Conservation (phyloP, 2,113 vertebrate species). For the Blennius ocellaris region DNA sequence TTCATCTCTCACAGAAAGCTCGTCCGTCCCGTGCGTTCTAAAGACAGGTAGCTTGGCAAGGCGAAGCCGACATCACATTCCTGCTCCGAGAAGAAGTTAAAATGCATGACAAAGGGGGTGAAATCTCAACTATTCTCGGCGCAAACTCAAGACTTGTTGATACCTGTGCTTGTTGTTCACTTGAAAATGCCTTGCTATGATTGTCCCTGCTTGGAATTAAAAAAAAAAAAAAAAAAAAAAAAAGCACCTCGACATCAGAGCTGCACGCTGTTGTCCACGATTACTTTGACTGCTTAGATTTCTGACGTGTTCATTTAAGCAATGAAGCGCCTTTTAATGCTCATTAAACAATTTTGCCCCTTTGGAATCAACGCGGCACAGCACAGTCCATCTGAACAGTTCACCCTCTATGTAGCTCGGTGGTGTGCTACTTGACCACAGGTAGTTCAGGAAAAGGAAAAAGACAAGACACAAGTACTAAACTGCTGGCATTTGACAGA, state of each 20-base stretch:
- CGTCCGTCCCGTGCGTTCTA: slow-evolving; percentile 14
- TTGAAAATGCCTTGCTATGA: no score
- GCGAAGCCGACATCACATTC: not conserved
- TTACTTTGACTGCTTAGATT: slow-evolving; percentile 11
- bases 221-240: no score
- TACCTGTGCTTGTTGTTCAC: slow-evolving; percentile 7
- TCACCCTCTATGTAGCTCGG: no score
- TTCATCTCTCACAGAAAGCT: not conserved
- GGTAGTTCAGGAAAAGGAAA: no score
- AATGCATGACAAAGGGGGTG: not conserved
- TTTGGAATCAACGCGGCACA: not conserved
- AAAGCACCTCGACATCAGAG: slow-evolving; percentile 6
- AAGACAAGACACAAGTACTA: no score
- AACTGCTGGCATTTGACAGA: no score
- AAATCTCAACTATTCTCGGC: not conserved
- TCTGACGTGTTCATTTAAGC: slow-evolving; percentile 8
- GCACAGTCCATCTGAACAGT: not conserved
- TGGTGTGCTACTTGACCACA: no score
- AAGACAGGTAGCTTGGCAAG: not conserved
- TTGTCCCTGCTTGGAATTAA: not conserved
- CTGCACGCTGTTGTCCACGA: not conserved
- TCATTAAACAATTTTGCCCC: not conserved
- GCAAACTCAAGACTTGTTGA: slow-evolving; percentile 8
- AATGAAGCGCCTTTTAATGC: slow-evolving; percentile 1
- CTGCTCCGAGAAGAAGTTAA: slow-evolving; percentile 20